Evolutionary conservation across 1,140 invertebrate genomes (phyloP).

Genomic region (Amyelois transitella): DNA sequence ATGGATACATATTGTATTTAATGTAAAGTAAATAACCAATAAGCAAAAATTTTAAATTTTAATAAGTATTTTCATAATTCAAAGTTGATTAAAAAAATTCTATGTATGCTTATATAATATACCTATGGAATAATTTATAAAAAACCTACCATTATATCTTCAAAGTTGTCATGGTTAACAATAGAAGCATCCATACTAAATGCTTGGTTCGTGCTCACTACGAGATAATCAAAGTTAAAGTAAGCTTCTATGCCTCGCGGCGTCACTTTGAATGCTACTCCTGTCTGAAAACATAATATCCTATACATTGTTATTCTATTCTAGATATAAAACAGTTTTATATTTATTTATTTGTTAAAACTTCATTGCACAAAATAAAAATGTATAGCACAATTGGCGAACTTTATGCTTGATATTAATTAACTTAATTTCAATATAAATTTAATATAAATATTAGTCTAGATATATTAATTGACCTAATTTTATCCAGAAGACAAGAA

Average conservation of each 20-base stretch:
- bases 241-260: constrained; percentile 19
- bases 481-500: too few species aligned
- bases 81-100: not conserved
- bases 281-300: constrained; percentile 19
- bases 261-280: constrained; percentile 16
- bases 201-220: constrained; percentile 11
- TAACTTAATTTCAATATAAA: too few species aligned
- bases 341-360: too few species aligned
- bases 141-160: not conserved
- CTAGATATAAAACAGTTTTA: too few species aligned
- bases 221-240: constrained; percentile 23
- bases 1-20: not conserved
- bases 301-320: not conserved
- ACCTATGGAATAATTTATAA: not conserved
- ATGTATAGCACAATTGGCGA: too few species aligned
- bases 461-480: too few species aligned
- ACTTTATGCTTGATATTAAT: too few species aligned
- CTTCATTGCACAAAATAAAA: too few species aligned
- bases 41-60: not conserved
- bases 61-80: not conserved
- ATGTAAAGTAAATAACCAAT: not conserved
- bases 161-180: constrained; percentile 14
- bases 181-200: constrained; percentile 9
- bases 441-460: too few species aligned
- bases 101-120: too few species aligned